A percentile compares a stretch with the other conserved stretches of the same genome.
Evolutionary conservation across 2,797 vertebrate genomes (phyloP).

Genomic region (Notolepis coatsorum): DNA sequence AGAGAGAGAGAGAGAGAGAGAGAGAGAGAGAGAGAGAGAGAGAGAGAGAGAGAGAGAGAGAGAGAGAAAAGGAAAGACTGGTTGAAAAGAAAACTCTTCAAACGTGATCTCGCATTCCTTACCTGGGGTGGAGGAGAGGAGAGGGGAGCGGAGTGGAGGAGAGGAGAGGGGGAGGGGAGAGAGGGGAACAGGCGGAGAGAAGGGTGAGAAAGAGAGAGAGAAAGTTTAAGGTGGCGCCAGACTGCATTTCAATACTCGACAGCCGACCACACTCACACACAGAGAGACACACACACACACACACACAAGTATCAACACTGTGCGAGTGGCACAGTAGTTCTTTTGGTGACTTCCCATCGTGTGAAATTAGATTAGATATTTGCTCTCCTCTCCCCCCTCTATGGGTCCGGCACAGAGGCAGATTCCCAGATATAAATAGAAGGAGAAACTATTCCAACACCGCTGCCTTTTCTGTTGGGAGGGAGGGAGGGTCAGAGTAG

Average conservation of each 20-base stretch:
- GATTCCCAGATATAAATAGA: constrained; percentile 85
- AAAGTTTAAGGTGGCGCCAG: constrained; percentile 83
- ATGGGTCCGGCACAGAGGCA: constrained; percentile 72
- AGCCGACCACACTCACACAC: constrained; percentile 66
- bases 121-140: constrained; percentile 61
- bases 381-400: constrained; percentile 65
- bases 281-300: constrained; percentile 25
- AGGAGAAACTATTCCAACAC: constrained; percentile 78
- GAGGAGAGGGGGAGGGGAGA: constrained; percentile 28
- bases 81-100: constrained; percentile 63
- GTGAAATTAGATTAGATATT: constrained; percentile 79
- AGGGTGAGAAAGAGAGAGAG: constrained; percentile 24
- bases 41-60: constrained; percentile 17
- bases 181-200: neutral
- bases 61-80: constrained; percentile 51
- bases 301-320: constrained; percentile 60
- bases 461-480: constrained; percentile 68
- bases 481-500: constrained; percentile 69
- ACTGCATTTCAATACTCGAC: constrained; percentile 77
- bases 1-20: constrained; percentile 18
- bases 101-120: constrained; percentile 78
- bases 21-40: neutral
- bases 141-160: constrained; percentile 16
- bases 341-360: constrained; percentile 79
- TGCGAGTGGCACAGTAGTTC: constrained; percentile 66